phyloP scores from a whole-genome alignment of 2,888 invertebrate genomes.

The Agrochola lota region DNA sequence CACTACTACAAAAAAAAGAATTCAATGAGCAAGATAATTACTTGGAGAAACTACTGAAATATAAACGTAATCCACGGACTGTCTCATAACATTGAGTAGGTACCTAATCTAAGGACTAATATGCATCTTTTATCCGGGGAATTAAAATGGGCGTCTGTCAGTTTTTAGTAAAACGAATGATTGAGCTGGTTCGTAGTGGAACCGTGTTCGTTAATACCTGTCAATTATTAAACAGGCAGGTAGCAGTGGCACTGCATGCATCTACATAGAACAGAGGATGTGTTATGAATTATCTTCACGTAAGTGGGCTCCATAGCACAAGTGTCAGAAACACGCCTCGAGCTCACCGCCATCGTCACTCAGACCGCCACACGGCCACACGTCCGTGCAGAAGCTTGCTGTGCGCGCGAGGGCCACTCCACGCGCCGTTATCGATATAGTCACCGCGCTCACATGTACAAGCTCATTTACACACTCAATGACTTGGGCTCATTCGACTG shows the following conservation, averaged over 20 bases:
- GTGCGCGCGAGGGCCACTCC: background rate
- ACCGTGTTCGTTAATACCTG: background rate
- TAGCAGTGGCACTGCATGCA: background rate
- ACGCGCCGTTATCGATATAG: background rate
- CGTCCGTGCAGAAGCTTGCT: background rate
- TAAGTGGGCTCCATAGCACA: background rate
- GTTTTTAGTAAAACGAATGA: background rate
- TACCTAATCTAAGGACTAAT: too few species aligned
- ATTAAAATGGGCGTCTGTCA: background rate
- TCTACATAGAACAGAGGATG: background rate
- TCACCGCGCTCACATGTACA: background rate
- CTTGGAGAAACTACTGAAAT: background rate
- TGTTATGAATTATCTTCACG: background rate
- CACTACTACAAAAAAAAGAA: constrained; percentile 30
- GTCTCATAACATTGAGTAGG: background rate
- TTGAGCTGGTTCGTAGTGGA: background rate
- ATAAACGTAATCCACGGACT: background rate
- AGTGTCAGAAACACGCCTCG: background rate
- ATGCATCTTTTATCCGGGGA: background rate
- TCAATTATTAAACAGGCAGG: background rate
- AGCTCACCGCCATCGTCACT: background rate
- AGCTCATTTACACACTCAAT: too few species aligned
- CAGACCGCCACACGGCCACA: background rate
- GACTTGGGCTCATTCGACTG: background rate
- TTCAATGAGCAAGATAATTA: background rate